Base-by-base conservation (phyloP, 2,797 vertebrate species). In the Halcyon chelicuti region DNA sequence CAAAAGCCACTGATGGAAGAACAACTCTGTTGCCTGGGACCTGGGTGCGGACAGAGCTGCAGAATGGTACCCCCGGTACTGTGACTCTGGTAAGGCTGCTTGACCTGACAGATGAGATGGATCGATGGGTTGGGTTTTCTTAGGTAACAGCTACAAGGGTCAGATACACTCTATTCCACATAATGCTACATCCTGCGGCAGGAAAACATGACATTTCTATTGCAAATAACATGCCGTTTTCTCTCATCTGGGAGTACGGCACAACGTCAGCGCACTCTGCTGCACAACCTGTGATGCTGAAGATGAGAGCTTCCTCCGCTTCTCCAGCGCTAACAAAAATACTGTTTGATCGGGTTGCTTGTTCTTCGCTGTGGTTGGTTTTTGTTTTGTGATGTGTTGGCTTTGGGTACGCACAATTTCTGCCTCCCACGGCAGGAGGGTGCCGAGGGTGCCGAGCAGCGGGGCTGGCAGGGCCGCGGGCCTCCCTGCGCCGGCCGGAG, bases 401-500 rank as follows among this genome's bases (percentile, higher is more conserved):
- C 42, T 55, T 5, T 14, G 51, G 3, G 23, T 8, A 51, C 12
- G 44, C 9, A 14, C 31, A 7, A 20, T 14, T 31, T 9, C 37
- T 1, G 20, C 22, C 44, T n/a, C 44, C 62, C 8, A 5, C 0
- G 40, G 25, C 68, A 10, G 21, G 49, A 8, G 1, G 29, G 4
- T 0, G 11, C 40, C 5, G 73, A 19, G 18, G 39, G 26, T 5
- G 31, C 60, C 6, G 13, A 16, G 47, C 57, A 8, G 55, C 5
- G 1, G 10, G 44, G 28, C 9, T 16, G 55, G 28, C 29, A 9
- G 29, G 23, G 52, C 66, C 15, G 5, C 4, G 15, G 58, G 55
- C 52, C 52, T 26, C 26, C 26, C 62, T 7, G 49, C 68, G 49
- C 26, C 52, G 31, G 58, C 42, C 15, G 8, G 4, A 16, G n/a